These are phyloP conservation scores for Rhabditoides inermis DNA, from an alignment of 2,888 invertebrate genomes.

Conservation along the genomic window DNA sequence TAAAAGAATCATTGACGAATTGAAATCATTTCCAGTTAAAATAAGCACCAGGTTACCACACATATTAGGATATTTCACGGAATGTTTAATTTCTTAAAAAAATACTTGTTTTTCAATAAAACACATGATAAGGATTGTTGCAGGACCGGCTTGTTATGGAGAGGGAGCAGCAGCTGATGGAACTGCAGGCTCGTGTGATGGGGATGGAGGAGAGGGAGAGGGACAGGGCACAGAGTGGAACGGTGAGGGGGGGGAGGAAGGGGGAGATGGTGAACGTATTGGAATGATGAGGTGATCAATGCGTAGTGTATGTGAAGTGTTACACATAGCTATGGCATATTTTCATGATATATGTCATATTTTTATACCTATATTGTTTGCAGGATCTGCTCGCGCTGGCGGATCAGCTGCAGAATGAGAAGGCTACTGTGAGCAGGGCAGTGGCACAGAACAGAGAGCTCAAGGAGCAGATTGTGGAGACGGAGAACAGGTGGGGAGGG, in stretches of 20 bases:
- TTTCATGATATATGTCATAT: neutral
- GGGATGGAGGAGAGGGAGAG: slow-evolving; percentile 18
- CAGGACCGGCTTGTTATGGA: slow-evolving; percentile 16
- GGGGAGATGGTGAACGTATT: neutral
- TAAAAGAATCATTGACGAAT: too few relatives aligned
- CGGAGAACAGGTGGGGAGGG: slow-evolving; percentile 29
- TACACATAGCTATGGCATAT: neutral
- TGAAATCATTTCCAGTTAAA: too few relatives aligned
- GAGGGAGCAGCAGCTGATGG: slow-evolving; percentile 12
- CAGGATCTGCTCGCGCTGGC: slow-evolving; percentile 55
- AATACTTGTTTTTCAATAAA: neutral
- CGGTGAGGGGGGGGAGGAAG: neutral
- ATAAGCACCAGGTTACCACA: too few relatives aligned
- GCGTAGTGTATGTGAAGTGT: neutral
- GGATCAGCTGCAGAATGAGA: slow-evolving; percentile 82
- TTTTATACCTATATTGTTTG: slow-evolving; percentile 1
- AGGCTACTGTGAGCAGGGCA: slow-evolving; percentile 83
- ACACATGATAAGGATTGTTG: neutral
- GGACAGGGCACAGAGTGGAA: slow-evolving; percentile 15
- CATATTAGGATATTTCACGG: neutral
- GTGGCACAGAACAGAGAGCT: slow-evolving; percentile 82
- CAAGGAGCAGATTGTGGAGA: slow-evolving; percentile 64
- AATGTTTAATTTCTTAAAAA: neutral
- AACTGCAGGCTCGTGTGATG: slow-evolving; percentile 16
- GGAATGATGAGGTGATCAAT: neutral